Evolutionary conservation across 2,797 vertebrate species (phyloP), one percentile per base, ranked within the genome.

Genomic region (Catamblyrhynchus diadema): DNA sequence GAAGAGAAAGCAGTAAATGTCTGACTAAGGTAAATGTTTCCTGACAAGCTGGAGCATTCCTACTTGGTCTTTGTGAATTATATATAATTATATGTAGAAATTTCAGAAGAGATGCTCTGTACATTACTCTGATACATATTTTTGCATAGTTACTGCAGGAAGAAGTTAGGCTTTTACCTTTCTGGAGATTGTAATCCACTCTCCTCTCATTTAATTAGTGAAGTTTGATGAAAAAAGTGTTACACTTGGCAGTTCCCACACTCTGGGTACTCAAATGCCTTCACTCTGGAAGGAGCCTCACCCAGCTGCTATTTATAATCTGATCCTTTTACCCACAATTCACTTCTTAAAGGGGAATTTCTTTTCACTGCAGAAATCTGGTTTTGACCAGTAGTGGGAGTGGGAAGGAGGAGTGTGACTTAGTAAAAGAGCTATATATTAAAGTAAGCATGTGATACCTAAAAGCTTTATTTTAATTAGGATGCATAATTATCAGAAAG

Each of bases 281-380:
- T 81, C 54, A 20, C 79, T 88, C 80, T 86, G 74, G n/a, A 48
- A 94, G 80, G 85, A 79, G 59, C 82, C 83, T 87, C 81, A 64
- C 87, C 80, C 94, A 95, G 95, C 80, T 94, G 86, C 91, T 96
- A 88, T 96, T 94, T 93, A 94, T 96, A 94, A 86, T 81, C 79
- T 81, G 79, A 72, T 69, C 54, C 42, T 64, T 78, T 91, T 93
- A 93, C 95, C 93, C 92, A 94, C 79, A 94, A 88, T 81, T 90
- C 90, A 71, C 72, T 88, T 92, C 81, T 92, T 82, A 94, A 95
- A 94, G 90, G 81, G 61, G 53, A 95, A 82, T 95, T 95, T 84
- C 88, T 77, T 88, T 65, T 59, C 53, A 50, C 35, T 94, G 32
- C 47, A 86, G 83, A 54, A 86, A 81, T 44, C 66, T 93, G 75